Evolutionary conservation across 2,797 vertebrate species (phyloP).

Genomic region (Argyrosomus regius): DNA sequence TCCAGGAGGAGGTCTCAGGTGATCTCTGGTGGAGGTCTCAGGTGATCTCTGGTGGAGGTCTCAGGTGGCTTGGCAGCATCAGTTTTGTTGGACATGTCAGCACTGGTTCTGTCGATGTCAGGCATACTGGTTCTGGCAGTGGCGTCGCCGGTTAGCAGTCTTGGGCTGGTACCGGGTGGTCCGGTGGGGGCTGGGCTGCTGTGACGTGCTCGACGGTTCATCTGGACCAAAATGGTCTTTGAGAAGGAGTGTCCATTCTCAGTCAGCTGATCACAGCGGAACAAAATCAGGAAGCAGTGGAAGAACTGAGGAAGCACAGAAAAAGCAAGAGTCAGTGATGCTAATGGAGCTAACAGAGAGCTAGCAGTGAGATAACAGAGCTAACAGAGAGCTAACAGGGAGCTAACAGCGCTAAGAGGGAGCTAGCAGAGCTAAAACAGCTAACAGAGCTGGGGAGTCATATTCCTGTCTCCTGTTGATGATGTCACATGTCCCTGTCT

Average conservation of each 20-base stretch:
- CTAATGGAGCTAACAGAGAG: no score
- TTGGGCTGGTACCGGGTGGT: no score
- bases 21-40: neutral
- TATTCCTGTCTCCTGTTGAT: neutral
- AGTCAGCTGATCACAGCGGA: slow-evolving; percentile 68
- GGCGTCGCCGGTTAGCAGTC: no score
- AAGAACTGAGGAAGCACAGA: slow-evolving; percentile 79
- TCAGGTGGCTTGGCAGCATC: neutral
- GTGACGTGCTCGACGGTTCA: slow-evolving; percentile 50
- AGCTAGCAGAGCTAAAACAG: no score
- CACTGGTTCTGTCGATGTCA: slow-evolving; percentile 28
- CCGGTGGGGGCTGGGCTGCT: neutral
- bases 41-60: neutral
- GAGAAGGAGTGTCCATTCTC: slow-evolving; percentile 63
- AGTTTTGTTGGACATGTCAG: slow-evolving; percentile 9
- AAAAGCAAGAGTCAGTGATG: neutral
- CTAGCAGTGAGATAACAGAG: no score
- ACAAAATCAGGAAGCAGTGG: slow-evolving; percentile 85
- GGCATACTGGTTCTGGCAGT: neutral
- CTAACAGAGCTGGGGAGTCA: no score
- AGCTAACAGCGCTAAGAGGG: no score
- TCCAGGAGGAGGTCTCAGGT: neutral
- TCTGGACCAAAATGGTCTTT: slow-evolving; percentile 73
- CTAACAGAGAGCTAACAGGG: no score
- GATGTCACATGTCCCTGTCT: neutral